Percentiles rank a stretch among this genome's conserved stretches.
phyloP scores from a whole-genome alignment of 2,888 invertebrate genomes.

The Platynereis dumerilii region DNA sequence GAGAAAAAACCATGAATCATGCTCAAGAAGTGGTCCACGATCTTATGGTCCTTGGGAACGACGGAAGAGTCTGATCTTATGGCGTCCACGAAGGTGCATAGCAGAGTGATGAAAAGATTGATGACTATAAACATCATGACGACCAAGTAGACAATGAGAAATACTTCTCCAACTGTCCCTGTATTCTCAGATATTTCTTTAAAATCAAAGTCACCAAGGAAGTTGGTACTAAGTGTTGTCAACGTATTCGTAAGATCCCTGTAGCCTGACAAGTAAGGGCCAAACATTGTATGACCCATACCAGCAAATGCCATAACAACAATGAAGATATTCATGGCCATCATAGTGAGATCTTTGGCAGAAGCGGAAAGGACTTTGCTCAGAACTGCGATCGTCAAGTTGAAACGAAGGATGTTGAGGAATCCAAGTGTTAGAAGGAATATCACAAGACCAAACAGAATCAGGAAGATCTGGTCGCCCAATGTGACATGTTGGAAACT shows the following conservation, averaged over 20 bases:
- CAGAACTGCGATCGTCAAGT: not conserved
- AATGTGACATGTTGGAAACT: slow-evolving; percentile 4
- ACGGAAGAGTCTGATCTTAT: not conserved
- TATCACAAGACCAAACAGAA: not conserved
- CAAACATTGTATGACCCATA: not conserved
- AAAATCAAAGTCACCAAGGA: not conserved
- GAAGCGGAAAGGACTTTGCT: not conserved
- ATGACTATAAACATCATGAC: not conserved
- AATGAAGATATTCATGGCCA: not conserved
- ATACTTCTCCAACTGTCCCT: not conserved
- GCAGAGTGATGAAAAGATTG: slow-evolving; percentile 1
- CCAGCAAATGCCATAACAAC: not conserved
- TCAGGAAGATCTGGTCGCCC: not conserved
- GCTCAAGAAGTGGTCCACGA: slow-evolving; percentile 1
- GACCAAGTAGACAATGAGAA: not conserved
- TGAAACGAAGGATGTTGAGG: not conserved
- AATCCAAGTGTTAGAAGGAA: not conserved
- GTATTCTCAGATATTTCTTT: not conserved
- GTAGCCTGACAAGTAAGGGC: not conserved
- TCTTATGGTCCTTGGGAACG: slow-evolving; percentile 1
- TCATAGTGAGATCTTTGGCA: not conserved
- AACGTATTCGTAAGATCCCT: not conserved
- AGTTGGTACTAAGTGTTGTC: not conserved
- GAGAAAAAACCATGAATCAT: not conserved
- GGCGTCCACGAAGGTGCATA: not conserved